A percentile compares a stretch with the other conserved stretches of the same genome.
These are phyloP conservation scores for Octomys mimax DNA, from an alignment of 2,797 vertebrate species.

Conservation along the genomic window DNA sequence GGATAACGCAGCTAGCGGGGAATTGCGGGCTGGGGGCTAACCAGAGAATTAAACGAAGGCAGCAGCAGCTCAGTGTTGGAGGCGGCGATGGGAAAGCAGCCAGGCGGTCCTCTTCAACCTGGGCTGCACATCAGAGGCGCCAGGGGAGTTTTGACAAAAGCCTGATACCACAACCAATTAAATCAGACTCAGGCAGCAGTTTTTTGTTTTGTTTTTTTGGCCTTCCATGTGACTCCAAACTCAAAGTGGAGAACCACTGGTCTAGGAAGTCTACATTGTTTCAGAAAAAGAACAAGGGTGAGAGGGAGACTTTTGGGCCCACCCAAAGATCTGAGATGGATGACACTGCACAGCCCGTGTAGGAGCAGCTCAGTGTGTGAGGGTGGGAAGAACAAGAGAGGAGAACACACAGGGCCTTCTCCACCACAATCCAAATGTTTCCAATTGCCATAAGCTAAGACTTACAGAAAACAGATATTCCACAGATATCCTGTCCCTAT, in stretches of 20 bases:
- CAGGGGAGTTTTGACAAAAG: background rate
- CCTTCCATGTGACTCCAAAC: background rate
- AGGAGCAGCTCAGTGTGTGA: background rate
- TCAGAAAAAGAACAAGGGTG: background rate
- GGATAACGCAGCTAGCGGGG: background rate
- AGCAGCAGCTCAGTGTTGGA: background rate
- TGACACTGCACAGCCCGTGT: background rate
- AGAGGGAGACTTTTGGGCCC: background rate
- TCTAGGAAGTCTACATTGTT: background rate
- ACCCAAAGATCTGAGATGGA: background rate
- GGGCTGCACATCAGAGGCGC: background rate
- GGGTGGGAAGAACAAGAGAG: background rate
- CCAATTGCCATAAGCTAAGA: background rate
- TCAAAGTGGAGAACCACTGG: background rate
- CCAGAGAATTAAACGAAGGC: background rate
- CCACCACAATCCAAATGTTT: background rate
- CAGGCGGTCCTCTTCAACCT: background rate
- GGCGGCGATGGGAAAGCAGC: background rate
- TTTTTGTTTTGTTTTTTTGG: background rate
- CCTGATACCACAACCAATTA: background rate
- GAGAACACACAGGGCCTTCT: background rate
- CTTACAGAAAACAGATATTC: background rate
- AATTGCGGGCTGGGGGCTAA: background rate
- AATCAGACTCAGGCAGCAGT: background rate
- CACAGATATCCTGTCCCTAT: background rate